Percentiles rank a stretch among this genome's conserved stretches.
phyloP scores from a whole-genome alignment of 2,797 vertebrate species.

The Ataeniobius toweri region DNA sequence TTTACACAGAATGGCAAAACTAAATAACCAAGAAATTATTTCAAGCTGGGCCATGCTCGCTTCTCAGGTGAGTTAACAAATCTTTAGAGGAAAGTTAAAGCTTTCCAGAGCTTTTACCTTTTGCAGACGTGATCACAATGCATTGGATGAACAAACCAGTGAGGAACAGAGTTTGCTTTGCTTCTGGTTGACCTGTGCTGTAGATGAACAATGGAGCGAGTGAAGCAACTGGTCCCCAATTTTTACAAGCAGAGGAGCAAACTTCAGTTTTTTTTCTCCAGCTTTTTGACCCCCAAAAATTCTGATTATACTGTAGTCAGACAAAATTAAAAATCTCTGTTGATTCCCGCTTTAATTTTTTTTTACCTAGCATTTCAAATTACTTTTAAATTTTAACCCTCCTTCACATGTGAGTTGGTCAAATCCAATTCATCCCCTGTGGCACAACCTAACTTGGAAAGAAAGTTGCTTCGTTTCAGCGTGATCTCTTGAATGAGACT shows the following conservation, averaged over 20 bases:
- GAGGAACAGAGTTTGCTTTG: no score
- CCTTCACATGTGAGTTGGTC: background rate
- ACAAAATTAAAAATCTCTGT: background rate
- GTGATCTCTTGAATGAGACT: background rate
- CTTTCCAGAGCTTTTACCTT: no score
- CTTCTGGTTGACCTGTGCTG: background rate
- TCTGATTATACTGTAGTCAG: no score
- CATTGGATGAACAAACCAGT: no score
- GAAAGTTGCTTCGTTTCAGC: background rate
- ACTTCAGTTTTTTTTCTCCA: no score
- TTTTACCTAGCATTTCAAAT: background rate
- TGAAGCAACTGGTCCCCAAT: background rate
- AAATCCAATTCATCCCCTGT: background rate
- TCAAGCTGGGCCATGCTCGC: no score
- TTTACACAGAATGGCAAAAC: background rate
- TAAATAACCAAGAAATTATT: background rate
- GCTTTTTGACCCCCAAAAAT: background rate
- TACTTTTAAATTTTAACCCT: background rate
- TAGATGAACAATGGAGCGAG: background rate
- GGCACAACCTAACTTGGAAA: no score
- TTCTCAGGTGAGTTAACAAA: no score
- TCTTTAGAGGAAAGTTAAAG: no score
- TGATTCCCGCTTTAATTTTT: background rate
- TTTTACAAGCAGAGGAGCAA: no score
- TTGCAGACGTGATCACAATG: no score